Base-by-base conservation (phyloP, 2,113 vertebrate genomes). In the Puntigrus tetrazona region DNA sequence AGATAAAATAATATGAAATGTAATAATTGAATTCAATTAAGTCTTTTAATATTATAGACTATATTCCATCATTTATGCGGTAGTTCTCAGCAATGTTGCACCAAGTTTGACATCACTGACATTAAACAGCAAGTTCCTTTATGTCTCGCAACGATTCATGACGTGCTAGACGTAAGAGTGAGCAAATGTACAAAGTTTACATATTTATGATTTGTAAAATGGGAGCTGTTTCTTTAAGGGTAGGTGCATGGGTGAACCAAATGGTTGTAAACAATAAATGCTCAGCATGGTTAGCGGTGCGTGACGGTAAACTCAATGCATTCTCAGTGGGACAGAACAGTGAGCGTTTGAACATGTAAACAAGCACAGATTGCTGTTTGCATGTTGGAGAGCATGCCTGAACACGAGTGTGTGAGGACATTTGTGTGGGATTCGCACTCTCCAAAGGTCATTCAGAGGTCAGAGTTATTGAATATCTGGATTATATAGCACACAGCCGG, bases 211-310 rank as follows among this genome's bases (percentile, higher is more conserved):
- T 50, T 36, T 10, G 73, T 13, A 93, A 92, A 82, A 81, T 82
- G 27, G 18, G 6, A 63, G 84, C 61, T 89, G 89, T 86, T 88
- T 90, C 89, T 88, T 89, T 85, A 86, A 89, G 85, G 81, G 25
- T 69, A 61, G 55, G 81, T 13, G 5, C 50, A 61, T 89, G 34
- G 83, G 88, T 84, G 69, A 91, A 94, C 93, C 93, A 95, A 93
- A 89, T 92, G 92, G 94, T 92, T 94, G 92, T 91, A 91, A 91
- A 92, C 91, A 89, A 89, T 91, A 91, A 92, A 92, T 94, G 92
- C 92, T 92, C 91, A 92, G 91, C 87, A 61, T 84, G 84, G 88
- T 87, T 86, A 84, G 81, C 81, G 47, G 69, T 47, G 80, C 75
- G 34, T 65, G 88, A 90, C 90, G 89, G 91, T 89, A 89, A 82